Conservation (phyloP, 2,113 vertebrate genomes). For the Apus apus region DNA sequence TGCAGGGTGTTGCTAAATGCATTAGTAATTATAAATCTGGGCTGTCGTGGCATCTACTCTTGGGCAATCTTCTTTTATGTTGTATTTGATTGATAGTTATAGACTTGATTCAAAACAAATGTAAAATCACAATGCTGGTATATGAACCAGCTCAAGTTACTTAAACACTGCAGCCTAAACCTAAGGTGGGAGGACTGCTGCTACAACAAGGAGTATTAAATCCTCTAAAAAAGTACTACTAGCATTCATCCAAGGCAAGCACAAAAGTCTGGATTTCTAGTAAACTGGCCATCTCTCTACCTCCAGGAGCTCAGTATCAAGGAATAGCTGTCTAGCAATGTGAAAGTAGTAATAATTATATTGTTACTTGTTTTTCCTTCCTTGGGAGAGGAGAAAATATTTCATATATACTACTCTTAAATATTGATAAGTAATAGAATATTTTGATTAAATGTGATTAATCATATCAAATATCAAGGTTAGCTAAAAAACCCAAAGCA, state of each 20-base stretch:
- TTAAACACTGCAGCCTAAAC: neutral
- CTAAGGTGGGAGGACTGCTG: neutral
- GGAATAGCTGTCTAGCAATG: neutral
- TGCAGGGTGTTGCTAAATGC: slow-evolving; percentile 47
- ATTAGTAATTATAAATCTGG: slow-evolving; percentile 57
- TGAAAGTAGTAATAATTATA: neutral
- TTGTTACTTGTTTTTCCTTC: neutral
- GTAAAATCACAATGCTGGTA: neutral
- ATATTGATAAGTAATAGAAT: neutral
- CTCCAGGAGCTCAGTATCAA: neutral
- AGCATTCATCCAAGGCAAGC: neutral
- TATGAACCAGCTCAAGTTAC: slow-evolving; percentile 13
- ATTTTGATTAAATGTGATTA: neutral
- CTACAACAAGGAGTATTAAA: neutral
- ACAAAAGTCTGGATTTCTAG: neutral
- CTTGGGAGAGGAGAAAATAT: neutral
- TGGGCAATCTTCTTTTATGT: slow-evolving; percentile 53
- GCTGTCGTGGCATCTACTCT: slow-evolving; percentile 42
- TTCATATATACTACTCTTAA: neutral
- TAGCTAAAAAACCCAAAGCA: neutral
- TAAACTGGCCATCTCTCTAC: neutral
- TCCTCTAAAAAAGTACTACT: neutral
- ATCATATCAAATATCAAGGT: neutral
- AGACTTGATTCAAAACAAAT: neutral
- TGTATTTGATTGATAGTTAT: slow-evolving; percentile 30